Conservation (phyloP, 2,113 vertebrate species). For the Hippocampus zosterae region DNA sequence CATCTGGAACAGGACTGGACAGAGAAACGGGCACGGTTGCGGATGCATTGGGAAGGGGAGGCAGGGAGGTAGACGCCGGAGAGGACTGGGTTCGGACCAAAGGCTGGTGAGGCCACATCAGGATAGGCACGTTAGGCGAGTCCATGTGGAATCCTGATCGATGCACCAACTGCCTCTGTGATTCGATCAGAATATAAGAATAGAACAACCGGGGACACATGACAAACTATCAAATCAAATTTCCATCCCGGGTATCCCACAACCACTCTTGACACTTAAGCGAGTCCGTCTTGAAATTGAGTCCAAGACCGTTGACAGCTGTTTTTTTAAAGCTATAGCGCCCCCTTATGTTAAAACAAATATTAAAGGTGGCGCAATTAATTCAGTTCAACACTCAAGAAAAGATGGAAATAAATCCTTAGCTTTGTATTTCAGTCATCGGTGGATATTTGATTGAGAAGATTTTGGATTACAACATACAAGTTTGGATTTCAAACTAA, state of each 20-base stretch:
- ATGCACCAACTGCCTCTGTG: constrained; percentile 73
- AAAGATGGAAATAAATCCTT: neutral
- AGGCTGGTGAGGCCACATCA: constrained; percentile 76
- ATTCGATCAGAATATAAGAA: constrained; percentile 48
- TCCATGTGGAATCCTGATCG: constrained; percentile 66
- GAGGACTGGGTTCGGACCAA: constrained; percentile 84
- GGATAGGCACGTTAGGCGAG: constrained; percentile 43
- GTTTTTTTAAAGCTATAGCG: constrained; percentile 37
- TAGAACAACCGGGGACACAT: constrained; percentile 7
- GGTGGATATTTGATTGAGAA: neutral
- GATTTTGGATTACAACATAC: neutral
- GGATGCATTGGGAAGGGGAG: constrained; percentile 64
- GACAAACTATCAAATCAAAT: neutral
- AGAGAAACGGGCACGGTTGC: constrained; percentile 61
- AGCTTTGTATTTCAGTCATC: neutral
- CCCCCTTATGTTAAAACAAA: constrained; percentile 44
- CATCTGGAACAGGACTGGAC: constrained; percentile 69
- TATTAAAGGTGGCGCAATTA: neutral
- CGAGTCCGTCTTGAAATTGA: constrained; percentile 4
- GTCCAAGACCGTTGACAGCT: neutral
- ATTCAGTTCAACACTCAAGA: neutral
- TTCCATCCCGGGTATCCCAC: neutral
- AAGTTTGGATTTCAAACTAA: neutral
- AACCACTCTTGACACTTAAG: constrained; percentile 15
- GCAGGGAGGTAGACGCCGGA: constrained; percentile 79